phyloP scores from a whole-genome alignment of 1,140 invertebrate genomes.

The Solenopsis fugax region DNA sequence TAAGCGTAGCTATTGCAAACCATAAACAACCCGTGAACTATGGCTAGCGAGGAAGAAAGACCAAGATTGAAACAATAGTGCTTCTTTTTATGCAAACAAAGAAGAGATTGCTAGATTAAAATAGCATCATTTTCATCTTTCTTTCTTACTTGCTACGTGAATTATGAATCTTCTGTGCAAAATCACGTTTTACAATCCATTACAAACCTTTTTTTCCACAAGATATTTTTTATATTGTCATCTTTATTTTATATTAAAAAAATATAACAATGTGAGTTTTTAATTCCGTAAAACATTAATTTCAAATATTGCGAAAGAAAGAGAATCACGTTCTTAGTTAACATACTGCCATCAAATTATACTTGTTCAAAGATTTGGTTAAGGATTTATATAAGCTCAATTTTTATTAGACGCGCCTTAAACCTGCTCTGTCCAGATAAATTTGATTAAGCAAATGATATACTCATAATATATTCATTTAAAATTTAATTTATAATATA shows the following conservation, averaged over 20 bases:
- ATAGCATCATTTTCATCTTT: constrained; percentile 12
- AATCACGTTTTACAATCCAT: not conserved
- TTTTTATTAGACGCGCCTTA: not conserved
- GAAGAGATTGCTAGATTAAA: constrained; percentile 1
- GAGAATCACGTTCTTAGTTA: not conserved
- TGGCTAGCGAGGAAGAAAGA: constrained; percentile 22
- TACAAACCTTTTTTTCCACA: too few relatives aligned
- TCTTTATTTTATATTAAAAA: not conserved
- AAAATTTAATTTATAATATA: not conserved
- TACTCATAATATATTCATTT: not conserved
- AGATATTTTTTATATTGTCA: not conserved
- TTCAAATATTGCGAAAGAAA: not conserved
- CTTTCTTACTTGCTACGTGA: not conserved
- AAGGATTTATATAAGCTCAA: not conserved
- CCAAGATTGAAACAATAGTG: constrained; percentile 36
- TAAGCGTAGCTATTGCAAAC: not conserved
- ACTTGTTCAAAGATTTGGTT: not conserved
- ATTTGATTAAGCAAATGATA: not conserved
- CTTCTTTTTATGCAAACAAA: constrained; percentile 29
- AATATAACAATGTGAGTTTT: not conserved
- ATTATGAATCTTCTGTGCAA: not conserved
- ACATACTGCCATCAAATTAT: not conserved
- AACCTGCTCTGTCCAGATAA: not conserved
- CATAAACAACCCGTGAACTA: constrained; percentile 15
- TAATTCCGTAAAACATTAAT: constrained; percentile 8